phyloP scores from a whole-genome alignment of 2,888 invertebrate genomes.

The Leptarthrus brevirostris region DNA sequence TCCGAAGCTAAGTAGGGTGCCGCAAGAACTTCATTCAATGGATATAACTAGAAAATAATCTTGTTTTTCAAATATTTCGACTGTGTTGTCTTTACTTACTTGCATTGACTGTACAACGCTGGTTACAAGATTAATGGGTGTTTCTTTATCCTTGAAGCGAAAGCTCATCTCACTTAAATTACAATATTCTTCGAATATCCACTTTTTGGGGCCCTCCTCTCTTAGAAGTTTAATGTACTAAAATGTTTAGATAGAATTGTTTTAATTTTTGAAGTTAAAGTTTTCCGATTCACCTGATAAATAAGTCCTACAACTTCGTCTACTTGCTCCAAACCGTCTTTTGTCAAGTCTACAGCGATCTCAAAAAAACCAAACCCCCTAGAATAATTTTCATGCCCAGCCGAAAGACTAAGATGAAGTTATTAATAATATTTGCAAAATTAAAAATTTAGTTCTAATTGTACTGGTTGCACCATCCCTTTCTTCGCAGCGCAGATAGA shows the following conservation, averaged over 20 bases:
- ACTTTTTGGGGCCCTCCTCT: constrained; percentile 79
- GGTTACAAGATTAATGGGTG: constrained; percentile 78
- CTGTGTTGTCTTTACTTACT: too few relatives aligned
- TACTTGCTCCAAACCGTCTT: constrained; percentile 88
- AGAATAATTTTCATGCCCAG: constrained; percentile 82
- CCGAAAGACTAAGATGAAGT: constrained; percentile 73
- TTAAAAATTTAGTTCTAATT: constrained; percentile 49
- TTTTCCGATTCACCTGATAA: constrained; percentile 88
- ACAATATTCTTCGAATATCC: constrained; percentile 92
- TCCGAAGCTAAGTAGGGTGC: constrained; percentile 83
- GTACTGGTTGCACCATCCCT: constrained; percentile 90
- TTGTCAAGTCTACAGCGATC: constrained; percentile 88
- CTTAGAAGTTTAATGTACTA: constrained; percentile 89
- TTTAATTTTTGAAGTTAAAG: too few relatives aligned
- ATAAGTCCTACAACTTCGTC: constrained; percentile 88
- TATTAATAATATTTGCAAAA: constrained; percentile 2
- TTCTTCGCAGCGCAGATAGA: constrained; percentile 85
- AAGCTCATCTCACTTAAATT: constrained; percentile 85
- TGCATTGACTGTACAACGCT: constrained; percentile 76
- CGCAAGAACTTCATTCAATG: constrained; percentile 85
- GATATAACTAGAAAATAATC: constrained; percentile 74
- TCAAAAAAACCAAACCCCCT: constrained; percentile 93
- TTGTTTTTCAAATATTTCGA: too few relatives aligned
- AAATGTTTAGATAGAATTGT: too few relatives aligned
- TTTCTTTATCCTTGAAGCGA: constrained; percentile 86